These are phyloP conservation scores for Diaperis boleti DNA, from an alignment of 2,888 invertebrate genomes.

Conservation along the genomic window DNA sequence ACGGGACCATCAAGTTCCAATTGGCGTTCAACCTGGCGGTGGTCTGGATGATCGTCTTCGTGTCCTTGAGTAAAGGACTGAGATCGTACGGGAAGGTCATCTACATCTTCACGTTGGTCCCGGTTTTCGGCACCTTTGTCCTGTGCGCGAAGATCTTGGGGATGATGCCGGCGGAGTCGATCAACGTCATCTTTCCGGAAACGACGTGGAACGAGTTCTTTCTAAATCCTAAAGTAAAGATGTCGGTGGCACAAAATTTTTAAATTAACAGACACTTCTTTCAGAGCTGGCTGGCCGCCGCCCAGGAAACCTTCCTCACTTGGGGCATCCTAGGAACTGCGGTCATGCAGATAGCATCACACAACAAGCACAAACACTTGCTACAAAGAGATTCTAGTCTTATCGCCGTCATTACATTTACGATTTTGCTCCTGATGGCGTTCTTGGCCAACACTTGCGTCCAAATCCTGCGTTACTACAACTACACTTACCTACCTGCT, in stretches of 20 bases:
- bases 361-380: slow-evolving; percentile 78
- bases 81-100: slow-evolving; percentile 88
- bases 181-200: slow-evolving; percentile 80
- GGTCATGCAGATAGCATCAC: slow-evolving; percentile 83
- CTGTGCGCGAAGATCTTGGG: slow-evolving; percentile 81
- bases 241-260: not conserved
- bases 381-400: slow-evolving; percentile 75
- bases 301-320: slow-evolving; percentile 88
- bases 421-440: slow-evolving; percentile 80
- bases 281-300: slow-evolving; percentile 90
- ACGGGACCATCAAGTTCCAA: slow-evolving; percentile 84
- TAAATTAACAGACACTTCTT: slow-evolving; percentile 50
- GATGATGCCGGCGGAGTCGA: slow-evolving; percentile 75
- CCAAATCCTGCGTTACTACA: slow-evolving; percentile 80
- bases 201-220: slow-evolving; percentile 89
- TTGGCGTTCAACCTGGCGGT: slow-evolving; percentile 91
- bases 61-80: slow-evolving; percentile 88
- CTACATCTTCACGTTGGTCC: slow-evolving; percentile 82
- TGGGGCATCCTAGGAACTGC: slow-evolving; percentile 89
- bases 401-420: slow-evolving; percentile 78
- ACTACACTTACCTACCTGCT: slow-evolving; percentile 78
- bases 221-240: slow-evolving; percentile 80
- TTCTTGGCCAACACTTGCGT: slow-evolving; percentile 87
- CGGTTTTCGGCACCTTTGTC: slow-evolving; percentile 80
- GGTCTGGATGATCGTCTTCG: slow-evolving; percentile 91